Evolutionary conservation across 2,797 vertebrate species (phyloP).

Genomic region (Enoplosus armatus): DNA sequence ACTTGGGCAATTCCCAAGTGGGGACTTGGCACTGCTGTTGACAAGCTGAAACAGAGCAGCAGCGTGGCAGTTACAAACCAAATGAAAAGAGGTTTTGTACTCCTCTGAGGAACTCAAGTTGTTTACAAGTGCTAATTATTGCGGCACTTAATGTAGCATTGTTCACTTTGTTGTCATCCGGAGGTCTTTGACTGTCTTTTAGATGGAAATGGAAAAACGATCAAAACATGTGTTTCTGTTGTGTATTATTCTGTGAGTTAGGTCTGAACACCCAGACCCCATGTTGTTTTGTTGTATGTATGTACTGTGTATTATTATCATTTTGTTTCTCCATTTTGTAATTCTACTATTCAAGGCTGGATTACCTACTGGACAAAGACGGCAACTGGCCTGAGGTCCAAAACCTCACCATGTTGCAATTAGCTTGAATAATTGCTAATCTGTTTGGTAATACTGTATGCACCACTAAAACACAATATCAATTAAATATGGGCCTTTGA

Average conservation of each 20-base stretch:
- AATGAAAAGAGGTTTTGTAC: conserved; percentile 63
- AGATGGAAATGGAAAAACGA: conserved; percentile 24
- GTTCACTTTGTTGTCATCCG: conserved; percentile 48
- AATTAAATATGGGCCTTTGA: background rate
- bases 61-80: conserved; percentile 54
- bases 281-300: background rate
- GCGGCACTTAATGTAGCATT: conserved; percentile 34
- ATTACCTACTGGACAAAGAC: background rate
- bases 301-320: background rate
- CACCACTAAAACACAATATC: background rate
- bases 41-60: conserved; percentile 72
- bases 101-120: conserved; percentile 45
- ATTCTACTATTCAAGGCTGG: background rate
- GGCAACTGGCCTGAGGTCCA: background rate
- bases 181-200: conserved; percentile 33
- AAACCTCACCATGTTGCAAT: background rate
- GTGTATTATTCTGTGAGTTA: background rate
- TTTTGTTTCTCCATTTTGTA: background rate
- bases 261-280: background rate
- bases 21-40: conserved; percentile 60
- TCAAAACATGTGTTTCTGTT: conserved; percentile 13
- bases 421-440: background rate
- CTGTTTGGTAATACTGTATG: background rate
- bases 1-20: conserved; percentile 74
- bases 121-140: conserved; percentile 57